Evolutionary conservation across 2,113 vertebrate genomes (phyloP), one percentile per base, ranked within the genome.

Genomic region (Danionella cerebrum): DNA sequence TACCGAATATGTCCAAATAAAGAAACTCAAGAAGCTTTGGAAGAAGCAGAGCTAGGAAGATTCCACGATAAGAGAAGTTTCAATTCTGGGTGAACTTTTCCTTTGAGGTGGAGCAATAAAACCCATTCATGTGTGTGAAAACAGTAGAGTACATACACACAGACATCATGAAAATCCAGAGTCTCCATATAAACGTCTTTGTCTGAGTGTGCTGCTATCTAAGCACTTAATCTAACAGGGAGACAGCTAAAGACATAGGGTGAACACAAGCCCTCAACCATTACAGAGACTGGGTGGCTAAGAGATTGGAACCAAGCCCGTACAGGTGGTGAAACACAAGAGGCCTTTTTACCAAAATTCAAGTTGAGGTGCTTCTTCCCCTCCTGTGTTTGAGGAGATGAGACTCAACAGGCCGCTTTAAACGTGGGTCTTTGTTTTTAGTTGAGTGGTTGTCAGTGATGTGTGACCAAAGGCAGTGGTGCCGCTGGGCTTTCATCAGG

Each of bases 241-340:
- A 57, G 11, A 14, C 19, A 27, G 54, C 36, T 39, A 41, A 58
- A 58, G 22, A 41, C 54, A 25, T 8, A 41, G 36, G 9, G 57
- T 44, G 57, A 18, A 44, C 57, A 44, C 24, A 60, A 60, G 57
- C 38, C 57, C 10, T 19, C 24, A 44, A 14, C 38, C 57, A 44
- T 60, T 29, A 60, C 3, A 3, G 38, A 44, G 2, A 44, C 16
- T 24, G 10, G 24, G 55, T 42, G 36, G 39, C 5, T 60, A 44
- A 60, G 24, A 21, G 47, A 33, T 41, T 73, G 55, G 68, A 55
- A 73, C 44, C 54, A 50, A 55, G 65, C 54, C 53, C 1, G 54
- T 63, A 71, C 65, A 75, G 76, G 73, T 80, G 69, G 78, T 74
- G 74, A 80, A 75, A 78, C 58, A 63, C 14, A 52, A 78, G 76